A percentile compares a stretch with the other conserved stretches of the same genome.
Evolutionary conservation across 2,797 vertebrate genomes (phyloP).

Genomic region (Aplochiton taeniatus): DNA sequence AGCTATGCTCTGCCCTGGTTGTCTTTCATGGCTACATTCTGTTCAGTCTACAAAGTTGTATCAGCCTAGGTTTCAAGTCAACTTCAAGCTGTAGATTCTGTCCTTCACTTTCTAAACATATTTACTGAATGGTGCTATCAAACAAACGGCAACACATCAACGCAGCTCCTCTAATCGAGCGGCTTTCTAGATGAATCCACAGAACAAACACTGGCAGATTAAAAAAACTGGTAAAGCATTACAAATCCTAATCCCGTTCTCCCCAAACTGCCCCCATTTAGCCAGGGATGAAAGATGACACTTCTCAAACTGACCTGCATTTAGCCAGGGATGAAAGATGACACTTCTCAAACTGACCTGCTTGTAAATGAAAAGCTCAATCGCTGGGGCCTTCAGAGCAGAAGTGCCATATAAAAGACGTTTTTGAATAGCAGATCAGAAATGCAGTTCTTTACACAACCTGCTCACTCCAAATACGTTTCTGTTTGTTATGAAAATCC

Average conservation of each 20-base stretch:
- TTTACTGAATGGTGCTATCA: slow-evolving; percentile 70
- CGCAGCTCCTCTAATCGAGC: slow-evolving; percentile 71
- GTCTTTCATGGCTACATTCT: slow-evolving; percentile 40
- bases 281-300: slow-evolving; percentile 77
- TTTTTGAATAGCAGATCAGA: no score
- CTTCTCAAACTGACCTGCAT: slow-evolving; percentile 48
- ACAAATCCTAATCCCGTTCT: slow-evolving; percentile 74
- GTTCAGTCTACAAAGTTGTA: no score
- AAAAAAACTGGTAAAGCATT: slow-evolving; percentile 76
- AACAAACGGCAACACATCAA: slow-evolving; percentile 76
- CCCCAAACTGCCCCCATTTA: slow-evolving; percentile 55
- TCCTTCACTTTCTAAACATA: slow-evolving; percentile 67
- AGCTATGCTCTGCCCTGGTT: no score
- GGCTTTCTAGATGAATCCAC: slow-evolving; percentile 77
- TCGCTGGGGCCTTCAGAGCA: no score
- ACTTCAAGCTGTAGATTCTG: slow-evolving; percentile 67
- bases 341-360: no score
- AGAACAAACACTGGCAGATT: slow-evolving; percentile 75
- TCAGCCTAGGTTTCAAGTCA: no score
- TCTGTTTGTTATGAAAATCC: no score
- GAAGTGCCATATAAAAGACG: no score
- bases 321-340: slow-evolving; percentile 74
- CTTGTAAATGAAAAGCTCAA: no score
- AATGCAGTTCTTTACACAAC: no score
- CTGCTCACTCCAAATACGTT: no score